A percentile compares a stretch with the other conserved stretches of the same genome.
Evolutionary conservation across 2,797 vertebrate genomes (phyloP).

Genomic region (Valencia hispanica): DNA sequence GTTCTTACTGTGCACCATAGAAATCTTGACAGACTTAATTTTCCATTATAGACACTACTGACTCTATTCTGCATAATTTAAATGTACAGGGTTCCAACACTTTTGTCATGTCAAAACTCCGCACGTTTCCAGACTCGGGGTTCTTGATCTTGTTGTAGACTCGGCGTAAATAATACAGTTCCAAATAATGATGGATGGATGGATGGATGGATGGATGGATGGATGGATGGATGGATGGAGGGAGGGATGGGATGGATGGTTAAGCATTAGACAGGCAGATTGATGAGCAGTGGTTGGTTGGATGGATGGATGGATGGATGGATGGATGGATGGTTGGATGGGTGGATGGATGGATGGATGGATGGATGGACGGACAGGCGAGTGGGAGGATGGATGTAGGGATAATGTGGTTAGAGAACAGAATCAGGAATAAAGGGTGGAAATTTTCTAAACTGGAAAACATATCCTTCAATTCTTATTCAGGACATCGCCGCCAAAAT

Average conservation of each 20-base stretch:
- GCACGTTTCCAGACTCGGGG: no score
- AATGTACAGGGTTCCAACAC: no score
- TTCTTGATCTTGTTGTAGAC: no score
- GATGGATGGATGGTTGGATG: background rate
- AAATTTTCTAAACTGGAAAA: background rate
- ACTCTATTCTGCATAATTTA: no score
- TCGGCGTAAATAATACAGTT: no score
- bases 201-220: no score
- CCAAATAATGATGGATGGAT: no score
- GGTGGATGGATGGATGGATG: background rate
- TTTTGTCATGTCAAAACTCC: no score
- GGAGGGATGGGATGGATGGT: background rate
- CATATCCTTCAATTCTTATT: constrained; percentile 33
- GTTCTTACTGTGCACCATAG: background rate
- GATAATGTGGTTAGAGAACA: background rate
- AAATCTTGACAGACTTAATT: background rate
- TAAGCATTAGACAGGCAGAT: background rate
- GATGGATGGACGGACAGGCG: background rate
- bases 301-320: background rate
- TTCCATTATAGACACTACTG: no score
- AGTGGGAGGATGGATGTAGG: background rate
- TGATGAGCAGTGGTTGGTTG: background rate
- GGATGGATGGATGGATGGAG: no score
- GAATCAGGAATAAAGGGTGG: background rate
- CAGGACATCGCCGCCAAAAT: constrained; percentile 16